Base-by-base conservation (phyloP, 2,113 vertebrate species). In the Chlorodrepanis virens region DNA sequence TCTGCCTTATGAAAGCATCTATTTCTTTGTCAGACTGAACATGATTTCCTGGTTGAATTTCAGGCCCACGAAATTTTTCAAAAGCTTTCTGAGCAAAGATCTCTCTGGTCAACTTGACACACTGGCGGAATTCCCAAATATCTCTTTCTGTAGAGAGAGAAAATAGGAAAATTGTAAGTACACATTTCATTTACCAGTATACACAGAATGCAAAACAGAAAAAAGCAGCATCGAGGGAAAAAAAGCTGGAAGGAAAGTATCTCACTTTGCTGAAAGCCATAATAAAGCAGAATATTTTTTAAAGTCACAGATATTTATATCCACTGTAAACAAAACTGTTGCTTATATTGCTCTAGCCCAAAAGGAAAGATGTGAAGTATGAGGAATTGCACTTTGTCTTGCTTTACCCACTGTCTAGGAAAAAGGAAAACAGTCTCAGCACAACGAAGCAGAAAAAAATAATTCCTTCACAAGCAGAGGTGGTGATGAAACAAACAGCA, bases 31-130 rank as follows among this genome's bases (percentile, higher is more conserved):
- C 99, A 0, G 99, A 98, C 21, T 98, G 98, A 71, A 99, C 79
- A 1, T 97, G 87, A 44, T 87, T 96, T 84, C 99, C 99, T 0
- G 99, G 99, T 93, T 97, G 98, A 76, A 99, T 95, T 97, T 99
- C 99, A 5, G 97, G 83, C 5, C 99, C 99, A 2, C 99, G 97
- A 95, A 99, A 99, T 2, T 97, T 88, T 60, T 98, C 98, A 23
- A 99, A 99, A 37, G 99, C 99, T 93, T 98, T 98, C 96, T 99
- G 99, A 40, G 98, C 98, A 65, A 99, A 99, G 86, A 99, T 99
- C 95, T 99, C 99, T 87, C 99, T 98, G 28, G 98, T 97, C 83
- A 99, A 85, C 96, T 98, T 99, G 89, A 99, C 97, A 23, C 98
- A 98, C 47, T 98, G 96, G 29, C 99, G 98, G 92, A 99, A 99